These are phyloP conservation scores for Holothuria scabra DNA, from an alignment of 53 echinoderm and acorn worm species.

Conservation along the genomic window DNA sequence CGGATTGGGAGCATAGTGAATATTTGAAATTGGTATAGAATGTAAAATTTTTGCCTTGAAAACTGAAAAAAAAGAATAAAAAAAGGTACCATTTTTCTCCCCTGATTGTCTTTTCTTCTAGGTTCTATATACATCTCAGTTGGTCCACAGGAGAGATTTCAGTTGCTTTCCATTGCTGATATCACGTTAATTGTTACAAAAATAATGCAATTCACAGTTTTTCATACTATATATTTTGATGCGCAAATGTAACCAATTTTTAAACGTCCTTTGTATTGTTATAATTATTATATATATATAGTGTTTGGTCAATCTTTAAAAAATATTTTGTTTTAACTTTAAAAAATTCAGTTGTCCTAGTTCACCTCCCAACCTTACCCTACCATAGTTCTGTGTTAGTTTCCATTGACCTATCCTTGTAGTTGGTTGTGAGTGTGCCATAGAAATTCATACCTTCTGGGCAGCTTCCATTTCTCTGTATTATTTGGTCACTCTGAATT, in stretches of 20 bases:
- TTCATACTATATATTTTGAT: constrained; percentile 49
- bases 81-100: not conserved
- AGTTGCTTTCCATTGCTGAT: constrained; percentile 22
- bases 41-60: constrained; percentile 40
- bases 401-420: constrained; percentile 4
- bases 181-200: constrained; percentile 42
- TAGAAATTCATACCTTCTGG: not conserved
- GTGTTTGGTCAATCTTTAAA: constrained; percentile 43
- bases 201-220: constrained; percentile 45
- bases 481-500: constrained; percentile 21
- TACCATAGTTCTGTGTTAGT: constrained; percentile 7
- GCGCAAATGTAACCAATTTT: constrained; percentile 47
- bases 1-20: constrained; percentile 32
- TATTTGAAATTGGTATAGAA: not conserved
- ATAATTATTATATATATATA: constrained; percentile 46
- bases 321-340: constrained; percentile 26
- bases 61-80: not conserved
- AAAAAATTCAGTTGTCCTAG: constrained; percentile 14
- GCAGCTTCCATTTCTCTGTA: no score
- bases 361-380: constrained; percentile 13
- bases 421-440: constrained; percentile 25
- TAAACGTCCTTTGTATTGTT: constrained; percentile 46
- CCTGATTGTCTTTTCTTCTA: not conserved
- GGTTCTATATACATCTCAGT: no score
- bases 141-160: no score